A percentile compares a stretch with the other conserved stretches of the same genome.
Evolutionary conservation across 2,888 invertebrate genomes (phyloP).

Genomic region (Drosophila pegasa): DNA sequence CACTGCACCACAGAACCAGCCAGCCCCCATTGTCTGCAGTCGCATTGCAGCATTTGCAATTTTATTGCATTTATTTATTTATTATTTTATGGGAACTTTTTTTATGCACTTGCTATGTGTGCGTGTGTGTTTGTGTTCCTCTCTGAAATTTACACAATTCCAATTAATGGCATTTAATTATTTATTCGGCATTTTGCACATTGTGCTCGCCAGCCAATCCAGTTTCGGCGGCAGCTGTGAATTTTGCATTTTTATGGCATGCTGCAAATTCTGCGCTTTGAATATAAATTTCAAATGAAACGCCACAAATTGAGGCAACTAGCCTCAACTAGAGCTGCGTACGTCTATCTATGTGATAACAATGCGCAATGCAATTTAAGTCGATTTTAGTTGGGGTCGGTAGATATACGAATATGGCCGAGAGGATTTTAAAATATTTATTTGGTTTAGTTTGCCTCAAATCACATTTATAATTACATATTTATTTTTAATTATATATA

Average conservation of each 20-base stretch:
- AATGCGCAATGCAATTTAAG: constrained; percentile 16
- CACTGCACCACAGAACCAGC: not conserved
- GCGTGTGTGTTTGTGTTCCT: constrained; percentile 21
- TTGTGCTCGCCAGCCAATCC: constrained; percentile 31
- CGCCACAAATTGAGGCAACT: constrained; percentile 10
- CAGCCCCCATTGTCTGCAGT: not conserved
- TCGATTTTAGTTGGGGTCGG: not conserved
- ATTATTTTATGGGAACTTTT: constrained; percentile 64
- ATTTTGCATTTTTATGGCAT: constrained; percentile 73
- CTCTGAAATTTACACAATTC: constrained; percentile 76
- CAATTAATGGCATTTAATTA: constrained; percentile 78
- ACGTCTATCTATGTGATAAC: constrained; percentile 23
- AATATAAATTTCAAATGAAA: constrained; percentile 45
- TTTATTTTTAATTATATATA: not conserved
- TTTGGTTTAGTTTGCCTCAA: not conserved
- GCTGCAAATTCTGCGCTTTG: constrained; percentile 47
- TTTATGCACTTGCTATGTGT: constrained; percentile 18
- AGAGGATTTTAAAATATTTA: constrained; percentile 7
- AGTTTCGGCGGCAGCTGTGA: constrained; percentile 59
- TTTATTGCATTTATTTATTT: constrained; percentile 79
- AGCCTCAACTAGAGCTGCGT: not conserved
- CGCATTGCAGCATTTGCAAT: constrained; percentile 71
- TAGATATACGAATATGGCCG: not conserved
- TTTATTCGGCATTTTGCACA: constrained; percentile 77
- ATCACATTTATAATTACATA: not conserved